Evolutionary conservation across 2,797 vertebrate species (phyloP).

Genomic region (Pteropus rufus): DNA sequence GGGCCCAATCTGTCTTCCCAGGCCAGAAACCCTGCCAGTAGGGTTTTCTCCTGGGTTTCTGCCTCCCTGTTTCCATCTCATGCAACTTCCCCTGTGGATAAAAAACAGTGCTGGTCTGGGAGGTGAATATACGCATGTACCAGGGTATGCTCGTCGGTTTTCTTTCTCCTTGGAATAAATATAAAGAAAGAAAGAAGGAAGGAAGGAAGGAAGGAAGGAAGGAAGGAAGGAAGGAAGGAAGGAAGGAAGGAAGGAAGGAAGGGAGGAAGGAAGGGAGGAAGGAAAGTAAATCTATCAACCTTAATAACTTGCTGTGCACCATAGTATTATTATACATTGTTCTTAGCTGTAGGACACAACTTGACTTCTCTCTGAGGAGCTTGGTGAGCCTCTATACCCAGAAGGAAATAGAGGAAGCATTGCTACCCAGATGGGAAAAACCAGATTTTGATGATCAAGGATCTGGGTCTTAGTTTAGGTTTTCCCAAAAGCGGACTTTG

Average conservation of each 20-base stretch:
- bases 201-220: background rate
- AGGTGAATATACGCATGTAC: fast-evolving
- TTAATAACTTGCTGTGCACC: background rate
- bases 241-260: background rate
- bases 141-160: background rate
- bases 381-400: background rate
- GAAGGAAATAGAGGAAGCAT: background rate
- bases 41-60: background rate
- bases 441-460: background rate
- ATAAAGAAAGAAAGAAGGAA: no score
- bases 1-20: background rate
- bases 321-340: background rate
- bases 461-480: background rate
- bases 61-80: background rate
- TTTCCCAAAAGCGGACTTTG: background rate
- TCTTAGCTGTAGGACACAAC: background rate
- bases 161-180: background rate
- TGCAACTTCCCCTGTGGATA: background rate
- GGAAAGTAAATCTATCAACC: background rate
- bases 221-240: background rate
- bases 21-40: background rate
- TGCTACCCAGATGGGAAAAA: background rate
- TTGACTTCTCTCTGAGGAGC: background rate
- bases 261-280: background rate
- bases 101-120: background rate